Evolutionary conservation across 1,140 invertebrate species (phyloP), one percentile per base, ranked within the genome.

Genomic region (Cylas formicarius): DNA sequence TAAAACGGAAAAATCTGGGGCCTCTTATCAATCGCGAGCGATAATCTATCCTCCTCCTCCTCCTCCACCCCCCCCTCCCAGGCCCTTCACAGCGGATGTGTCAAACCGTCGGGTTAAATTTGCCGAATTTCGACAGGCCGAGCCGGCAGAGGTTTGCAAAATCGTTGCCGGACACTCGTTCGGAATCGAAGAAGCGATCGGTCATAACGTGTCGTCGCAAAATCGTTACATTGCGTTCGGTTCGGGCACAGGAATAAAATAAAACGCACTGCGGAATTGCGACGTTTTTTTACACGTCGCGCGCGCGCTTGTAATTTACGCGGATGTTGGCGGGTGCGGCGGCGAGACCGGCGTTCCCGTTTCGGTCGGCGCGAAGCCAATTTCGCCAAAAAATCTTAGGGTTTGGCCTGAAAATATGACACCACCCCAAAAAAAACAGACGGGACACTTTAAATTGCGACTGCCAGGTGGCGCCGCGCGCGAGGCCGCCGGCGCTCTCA

Each of bases 371-470:
- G 45, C 21, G 17, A 20, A 19, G 41, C 26, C 33, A 51, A 42
- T 51, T 46, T 19, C 16, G 5, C 7, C 10, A 40, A 51, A 43
- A 50, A 41, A 28, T 48, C 48, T 51, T 42, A 51, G 43, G 46
- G 45, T 51, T 46, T 41, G 45, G 29, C 27, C 23, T 37, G 37
- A 51, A 51, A 51, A n/a, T n/a, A 51, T 51, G 48, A 45, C 48
- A 51, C 48, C 48, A 46, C 48, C 48, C 48, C 48, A 23, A n/a
- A 27, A 40, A 46, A 51, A 45, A 51, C 43, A 45, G 42, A 46
- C 46, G 41, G 34, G 42, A 50, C 35, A 44, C 48, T 44, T 44
- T 27, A 9, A 40, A 33, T 24, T 33, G 22, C 34, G 9, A 31
- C 24, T 31, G 19, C 14, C 33, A 46, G 44, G 28, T 39, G 44